Conservation (phyloP, 2,797 vertebrate species). For the Etheostoma nigrum region DNA sequence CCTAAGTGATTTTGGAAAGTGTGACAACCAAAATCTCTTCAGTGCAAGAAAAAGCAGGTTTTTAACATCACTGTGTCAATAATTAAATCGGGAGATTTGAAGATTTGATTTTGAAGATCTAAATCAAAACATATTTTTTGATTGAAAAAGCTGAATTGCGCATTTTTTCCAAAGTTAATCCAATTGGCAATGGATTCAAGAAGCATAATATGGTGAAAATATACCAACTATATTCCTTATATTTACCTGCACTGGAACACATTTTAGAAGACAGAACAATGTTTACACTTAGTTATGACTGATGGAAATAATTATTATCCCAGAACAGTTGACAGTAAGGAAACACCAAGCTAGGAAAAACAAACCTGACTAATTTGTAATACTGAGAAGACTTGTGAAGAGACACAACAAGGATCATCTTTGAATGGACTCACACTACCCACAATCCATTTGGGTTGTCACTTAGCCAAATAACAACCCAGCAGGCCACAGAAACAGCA, state of each 20-base stretch:
- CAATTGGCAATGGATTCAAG: not conserved
- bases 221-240: not conserved
- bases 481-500: constrained; percentile 10
- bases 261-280: constrained; percentile 1
- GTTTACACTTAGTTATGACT: constrained; percentile 1
- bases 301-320: constrained; percentile 27
- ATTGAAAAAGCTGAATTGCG: not conserved
- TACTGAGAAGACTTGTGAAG: constrained; percentile 31
- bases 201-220: not conserved
- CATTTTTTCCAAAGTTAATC: constrained; percentile 13
- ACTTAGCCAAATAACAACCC: constrained; percentile 21
- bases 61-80: not conserved
- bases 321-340: constrained; percentile 22
- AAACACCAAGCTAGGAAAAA: constrained; percentile 23
- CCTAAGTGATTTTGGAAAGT: constrained; percentile 37
- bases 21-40: constrained; percentile 12
- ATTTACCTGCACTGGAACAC: not conserved
- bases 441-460: constrained; percentile 32
- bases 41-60: constrained; percentile 28
- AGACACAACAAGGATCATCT: constrained; percentile 19
- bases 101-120: not conserved
- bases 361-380: constrained; percentile 6
- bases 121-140: constrained; percentile 26
- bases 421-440: constrained; percentile 1
- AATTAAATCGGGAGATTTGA: constrained; percentile 20